A percentile compares a stretch with the other conserved stretches of the same genome.
Evolutionary conservation across 2,888 invertebrate species (phyloP).

Genomic region (Phragmatobia fuliginosa): DNA sequence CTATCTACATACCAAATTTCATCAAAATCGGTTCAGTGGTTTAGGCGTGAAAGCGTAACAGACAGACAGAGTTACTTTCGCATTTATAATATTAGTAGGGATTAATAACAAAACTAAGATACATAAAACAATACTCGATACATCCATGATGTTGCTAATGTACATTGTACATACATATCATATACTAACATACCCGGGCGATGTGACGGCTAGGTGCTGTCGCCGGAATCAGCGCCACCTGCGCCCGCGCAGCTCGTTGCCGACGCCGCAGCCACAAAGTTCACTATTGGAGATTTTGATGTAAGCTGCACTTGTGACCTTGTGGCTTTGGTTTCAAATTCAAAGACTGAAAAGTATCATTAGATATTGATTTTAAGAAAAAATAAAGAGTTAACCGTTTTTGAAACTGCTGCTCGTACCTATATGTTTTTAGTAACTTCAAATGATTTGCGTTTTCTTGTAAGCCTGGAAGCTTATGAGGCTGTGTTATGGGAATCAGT

Average conservation of each 20-base stretch:
- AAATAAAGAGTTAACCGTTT: neutral
- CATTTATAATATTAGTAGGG: too few species aligned
- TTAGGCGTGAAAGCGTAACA: too few species aligned
- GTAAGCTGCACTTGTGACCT: conserved; percentile 78
- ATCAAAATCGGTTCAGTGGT: too few species aligned
- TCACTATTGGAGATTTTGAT: conserved; percentile 93
- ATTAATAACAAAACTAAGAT: neutral
- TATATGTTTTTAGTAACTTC: too few species aligned
- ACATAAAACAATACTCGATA: conserved; percentile 10
- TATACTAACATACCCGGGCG: conserved; percentile 30
- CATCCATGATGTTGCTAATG: conserved; percentile 36
- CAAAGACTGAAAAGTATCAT: conserved; percentile 6
- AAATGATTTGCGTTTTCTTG: too few species aligned
- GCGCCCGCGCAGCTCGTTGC: conserved; percentile 87
- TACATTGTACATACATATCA: conserved; percentile 50
- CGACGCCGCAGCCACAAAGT: conserved; percentile 83
- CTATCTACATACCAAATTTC: too few species aligned
- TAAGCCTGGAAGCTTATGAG: too few species aligned
- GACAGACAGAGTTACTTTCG: too few species aligned
- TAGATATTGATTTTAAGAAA: neutral
- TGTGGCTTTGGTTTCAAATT: conserved; percentile 2
- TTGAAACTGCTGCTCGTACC: neutral
- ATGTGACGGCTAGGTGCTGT: conserved; percentile 82
- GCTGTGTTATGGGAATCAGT: too few species aligned
- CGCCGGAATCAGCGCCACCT: conserved; percentile 85